Percentiles rank a stretch among this genome's conserved stretches.
Evolutionary conservation across 2,113 vertebrate species (phyloP).

Genomic region (Electrona antarctica): DNA sequence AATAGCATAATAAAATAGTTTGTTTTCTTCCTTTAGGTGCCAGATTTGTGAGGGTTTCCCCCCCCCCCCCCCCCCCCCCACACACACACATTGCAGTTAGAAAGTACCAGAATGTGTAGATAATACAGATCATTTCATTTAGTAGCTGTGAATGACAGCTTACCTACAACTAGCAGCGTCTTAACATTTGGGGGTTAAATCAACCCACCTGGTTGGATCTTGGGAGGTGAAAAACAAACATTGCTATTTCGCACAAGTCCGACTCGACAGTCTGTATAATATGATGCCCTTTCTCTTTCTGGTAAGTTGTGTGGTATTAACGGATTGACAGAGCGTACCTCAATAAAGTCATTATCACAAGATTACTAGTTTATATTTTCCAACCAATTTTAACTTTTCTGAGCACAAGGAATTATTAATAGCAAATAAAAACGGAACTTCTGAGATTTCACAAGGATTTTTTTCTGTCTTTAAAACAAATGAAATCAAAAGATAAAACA

Average conservation of each 20-base stretch:
- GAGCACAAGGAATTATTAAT: slow-evolving; percentile 26
- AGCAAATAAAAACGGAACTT: slow-evolving; percentile 9
- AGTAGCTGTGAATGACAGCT: slow-evolving; percentile 10
- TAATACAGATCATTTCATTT: slow-evolving; percentile 20
- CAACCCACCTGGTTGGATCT: too few species aligned
- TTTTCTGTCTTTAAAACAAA: slow-evolving; percentile 12
- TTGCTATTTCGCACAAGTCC: background rate
- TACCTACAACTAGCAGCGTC: background rate
- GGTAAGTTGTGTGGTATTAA: background rate
- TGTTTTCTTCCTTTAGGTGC: slow-evolving; percentile 9
- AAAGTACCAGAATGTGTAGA: background rate
- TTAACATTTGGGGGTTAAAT: too few species aligned
- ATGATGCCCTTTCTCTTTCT: background rate
- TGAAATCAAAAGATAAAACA: slow-evolving; percentile 18
- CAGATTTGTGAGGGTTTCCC: slow-evolving; percentile 22
- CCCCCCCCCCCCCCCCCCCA: too few species aligned
- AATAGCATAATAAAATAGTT: slow-evolving; percentile 10
- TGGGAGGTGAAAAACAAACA: background rate
- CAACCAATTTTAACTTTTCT: background rate
- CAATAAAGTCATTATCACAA: background rate
- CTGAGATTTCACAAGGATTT: slow-evolving; percentile 42
- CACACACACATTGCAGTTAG: background rate
- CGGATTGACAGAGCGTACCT: background rate
- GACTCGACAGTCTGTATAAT: background rate
- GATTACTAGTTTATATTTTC: background rate